Conservation (phyloP, 1,140 invertebrate species). For the Stenopsyche tienmushanensis region DNA sequence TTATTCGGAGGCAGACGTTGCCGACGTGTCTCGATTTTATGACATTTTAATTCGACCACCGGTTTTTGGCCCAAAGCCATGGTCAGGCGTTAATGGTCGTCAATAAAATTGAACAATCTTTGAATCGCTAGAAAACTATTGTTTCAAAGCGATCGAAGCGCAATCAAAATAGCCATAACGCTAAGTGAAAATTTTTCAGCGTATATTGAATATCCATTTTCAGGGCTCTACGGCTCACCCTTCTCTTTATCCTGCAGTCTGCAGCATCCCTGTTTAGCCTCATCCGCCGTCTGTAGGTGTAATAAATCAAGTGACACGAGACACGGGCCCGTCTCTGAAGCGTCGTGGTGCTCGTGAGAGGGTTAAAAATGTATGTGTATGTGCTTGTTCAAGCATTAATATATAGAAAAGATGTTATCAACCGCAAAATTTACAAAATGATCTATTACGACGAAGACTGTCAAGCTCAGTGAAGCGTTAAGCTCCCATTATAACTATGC, state of each 20-base stretch:
- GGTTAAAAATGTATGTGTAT: conserved; percentile 24
- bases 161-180: neutral
- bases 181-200: neutral
- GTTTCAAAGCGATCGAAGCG: neutral
- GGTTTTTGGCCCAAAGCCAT: conserved; percentile 16
- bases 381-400: conserved; percentile 1
- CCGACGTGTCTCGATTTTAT: conserved; percentile 14
- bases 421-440: conserved; percentile 22
- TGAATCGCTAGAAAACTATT: no score
- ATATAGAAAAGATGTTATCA: conserved; percentile 2
- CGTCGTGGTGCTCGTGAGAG: conserved; percentile 17
- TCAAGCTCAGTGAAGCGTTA: neutral
- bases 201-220: neutral
- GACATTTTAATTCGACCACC: conserved; percentile 16
- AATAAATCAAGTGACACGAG: conserved; percentile 38
- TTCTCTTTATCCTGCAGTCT: neutral
- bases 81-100: conserved; percentile 2
- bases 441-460: conserved; percentile 6
- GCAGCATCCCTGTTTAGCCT: conserved; percentile 23
- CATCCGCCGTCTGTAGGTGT: conserved; percentile 11
- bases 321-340: conserved; percentile 24
- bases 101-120: conserved; percentile 12
- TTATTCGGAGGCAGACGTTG: no score
- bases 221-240: neutral
- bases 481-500: neutral